These are phyloP conservation scores for Orchestes rusci DNA, from an alignment of 2,888 invertebrate species.

Conservation along the genomic window DNA sequence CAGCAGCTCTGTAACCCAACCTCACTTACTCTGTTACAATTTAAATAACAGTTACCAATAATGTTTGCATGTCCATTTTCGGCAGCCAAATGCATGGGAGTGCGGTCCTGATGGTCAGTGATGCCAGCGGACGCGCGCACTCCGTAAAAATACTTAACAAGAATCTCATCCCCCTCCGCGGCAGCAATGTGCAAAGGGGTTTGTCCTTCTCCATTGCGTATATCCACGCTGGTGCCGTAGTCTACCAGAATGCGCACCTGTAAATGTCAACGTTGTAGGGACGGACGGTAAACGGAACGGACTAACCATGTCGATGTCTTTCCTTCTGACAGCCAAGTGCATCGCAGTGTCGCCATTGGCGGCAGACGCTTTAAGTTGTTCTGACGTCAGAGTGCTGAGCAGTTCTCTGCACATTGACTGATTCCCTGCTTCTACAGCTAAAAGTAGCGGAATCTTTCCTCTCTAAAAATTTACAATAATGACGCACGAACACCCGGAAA, in stretches of 20 bases:
- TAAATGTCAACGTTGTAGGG: neutral
- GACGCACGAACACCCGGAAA: no score
- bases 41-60: constrained; percentile 46
- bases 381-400: constrained; percentile 76
- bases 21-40: no score
- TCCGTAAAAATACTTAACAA: constrained; percentile 93
- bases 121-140: constrained; percentile 92
- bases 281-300: neutral
- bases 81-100: constrained; percentile 72
- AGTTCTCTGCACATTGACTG: constrained; percentile 92
- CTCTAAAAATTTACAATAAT: constrained; percentile 61
- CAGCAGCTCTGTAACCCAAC: constrained; percentile 63
- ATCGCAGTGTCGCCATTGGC: constrained; percentile 88
- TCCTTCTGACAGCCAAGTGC: constrained; percentile 87
- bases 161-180: constrained; percentile 88
- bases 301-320: constrained; percentile 80
- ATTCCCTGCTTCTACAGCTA: constrained; percentile 93
- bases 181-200: constrained; percentile 94
- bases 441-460: constrained; percentile 87
- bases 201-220: constrained; percentile 89
- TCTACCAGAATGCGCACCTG: constrained; percentile 78
- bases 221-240: constrained; percentile 86
- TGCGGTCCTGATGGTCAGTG: constrained; percentile 93
- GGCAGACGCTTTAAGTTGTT: constrained; percentile 79
- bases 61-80: constrained; percentile 94